Conservation (phyloP, 2,797 vertebrate genomes). For the Peromyscus aztecus region DNA sequence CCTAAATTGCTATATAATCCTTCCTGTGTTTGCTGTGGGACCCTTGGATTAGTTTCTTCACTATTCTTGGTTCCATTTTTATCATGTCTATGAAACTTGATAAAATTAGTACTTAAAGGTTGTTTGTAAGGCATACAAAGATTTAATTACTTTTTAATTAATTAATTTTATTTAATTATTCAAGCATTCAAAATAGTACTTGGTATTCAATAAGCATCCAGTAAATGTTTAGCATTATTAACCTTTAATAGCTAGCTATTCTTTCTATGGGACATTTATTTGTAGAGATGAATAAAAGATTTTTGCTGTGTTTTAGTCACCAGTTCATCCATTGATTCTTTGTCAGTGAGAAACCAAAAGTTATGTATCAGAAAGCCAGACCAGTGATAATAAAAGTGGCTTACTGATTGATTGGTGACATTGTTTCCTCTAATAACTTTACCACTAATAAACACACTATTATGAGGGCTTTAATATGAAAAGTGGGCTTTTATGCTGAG, state of each 20-base stretch:
- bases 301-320: background rate
- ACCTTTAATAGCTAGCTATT: background rate
- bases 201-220: background rate
- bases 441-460: background rate
- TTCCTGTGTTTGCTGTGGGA: background rate
- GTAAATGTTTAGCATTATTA: background rate
- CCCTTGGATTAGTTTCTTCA: background rate
- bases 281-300: background rate
- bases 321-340: background rate
- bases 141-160: no score
- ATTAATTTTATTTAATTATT: background rate
- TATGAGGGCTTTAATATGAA: background rate
- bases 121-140: background rate
- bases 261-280: background rate
- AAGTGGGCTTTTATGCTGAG: background rate
- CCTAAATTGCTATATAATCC: background rate
- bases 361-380: background rate
- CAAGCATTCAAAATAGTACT: background rate
- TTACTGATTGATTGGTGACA: background rate
- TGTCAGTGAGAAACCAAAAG: background rate
- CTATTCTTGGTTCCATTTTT: background rate
- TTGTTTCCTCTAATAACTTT: background rate
- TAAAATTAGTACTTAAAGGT: background rate
- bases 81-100: background rate
- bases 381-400: background rate